Evolutionary conservation across 1,140 invertebrate species (phyloP), one percentile per base, ranked within the genome.

Genomic region (Mercenaria mercenaria): DNA sequence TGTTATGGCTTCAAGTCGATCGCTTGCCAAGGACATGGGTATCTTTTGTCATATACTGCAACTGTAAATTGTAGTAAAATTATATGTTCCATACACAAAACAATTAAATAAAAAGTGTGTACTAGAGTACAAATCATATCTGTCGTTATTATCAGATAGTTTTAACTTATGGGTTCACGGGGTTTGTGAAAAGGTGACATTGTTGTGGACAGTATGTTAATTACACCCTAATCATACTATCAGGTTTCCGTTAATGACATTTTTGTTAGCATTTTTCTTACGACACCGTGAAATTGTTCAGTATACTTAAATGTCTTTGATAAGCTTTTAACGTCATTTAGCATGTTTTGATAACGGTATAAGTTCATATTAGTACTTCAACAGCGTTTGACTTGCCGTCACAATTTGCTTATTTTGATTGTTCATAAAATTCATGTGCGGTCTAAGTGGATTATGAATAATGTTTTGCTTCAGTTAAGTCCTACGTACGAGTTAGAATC

Each of bases 151-250:
- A 52, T 52, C 47, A 23, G 29, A 47, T 52, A 79, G 47, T 56
- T 52, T 79, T 79, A 52, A 52, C 76, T 50, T 79, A 41, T 29
- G 47, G 76, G 76, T 79, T 79, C 76, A 79, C 47, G 47, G 50
- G 29, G 47, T 79, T 52, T 52, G 76, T 56, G 56, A 79, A 79
- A 79, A 56, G 76, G 76, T 79, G 43, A 79, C 20, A 79, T 79
- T 56, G 47, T 79, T 79, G 76, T 52, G 76, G 47, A 50, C 47
- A 79, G n/a, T 56, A 79, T 79, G 76, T 79, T 79, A 79, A 79
- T 79, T 79, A 34, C 29, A 37, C 32, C 32, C 47, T 79, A 56
- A 79, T 79, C 47, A 79, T 79, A 47, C 50, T 79, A 79, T 79
- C 50, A n/a, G 8, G n/a, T 79, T 1, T 11, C 76, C 3, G 34